Evolutionary conservation across 2,113 vertebrate species (phyloP), one percentile per base, ranked within the genome.

Genomic region (Erinaceus europaeus): DNA sequence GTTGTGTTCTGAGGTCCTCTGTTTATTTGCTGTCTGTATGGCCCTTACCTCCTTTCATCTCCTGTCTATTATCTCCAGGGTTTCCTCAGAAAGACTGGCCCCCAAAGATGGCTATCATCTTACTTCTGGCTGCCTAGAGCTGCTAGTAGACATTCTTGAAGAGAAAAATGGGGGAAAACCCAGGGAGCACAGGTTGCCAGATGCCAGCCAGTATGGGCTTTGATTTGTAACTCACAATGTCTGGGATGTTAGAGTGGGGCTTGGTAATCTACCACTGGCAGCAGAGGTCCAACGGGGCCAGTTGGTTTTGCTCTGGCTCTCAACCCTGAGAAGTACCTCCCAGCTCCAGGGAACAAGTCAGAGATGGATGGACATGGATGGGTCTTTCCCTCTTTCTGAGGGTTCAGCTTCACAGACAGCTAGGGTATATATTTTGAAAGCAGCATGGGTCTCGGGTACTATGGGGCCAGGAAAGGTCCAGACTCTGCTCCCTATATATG

Each of bases 11-110:
- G 50, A 67, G 17, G 11, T 12, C 46, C 14, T 44, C 44, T 10
- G 67, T 86, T 57, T 46, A 27, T 0, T 53, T 77, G 42, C 12
- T 36, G 67, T 71, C 75, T 21, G 4, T 29, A 8, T 57, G 42
- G 6, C 61, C 34, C 79, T 74, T 72, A 13, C n/a, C 25, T 48
- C 38, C n/a, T 42, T 21, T 52, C 40, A 44, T 75, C 25, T 73
- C 65, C 5, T 83, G 62, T 23, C n/a, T 4, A 21, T 34, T 76
- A 20, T 64, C 67, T 91, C 59, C 20, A 57, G 52, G 72, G 50
- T n/a, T 62, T 89, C 90, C 84, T 85, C 75, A 34, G 52, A 69
- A 79, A 87, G 59, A 23, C 36, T 27, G 36, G 2, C 61, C 40
- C 52, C 46, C 38, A n/a, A 68, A 50, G 59, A 21, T 42, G 21